Evolutionary conservation across 1,140 invertebrate species (phyloP), one percentile per base, ranked within the genome.

Genomic region (Steinernema feltiae): DNA sequence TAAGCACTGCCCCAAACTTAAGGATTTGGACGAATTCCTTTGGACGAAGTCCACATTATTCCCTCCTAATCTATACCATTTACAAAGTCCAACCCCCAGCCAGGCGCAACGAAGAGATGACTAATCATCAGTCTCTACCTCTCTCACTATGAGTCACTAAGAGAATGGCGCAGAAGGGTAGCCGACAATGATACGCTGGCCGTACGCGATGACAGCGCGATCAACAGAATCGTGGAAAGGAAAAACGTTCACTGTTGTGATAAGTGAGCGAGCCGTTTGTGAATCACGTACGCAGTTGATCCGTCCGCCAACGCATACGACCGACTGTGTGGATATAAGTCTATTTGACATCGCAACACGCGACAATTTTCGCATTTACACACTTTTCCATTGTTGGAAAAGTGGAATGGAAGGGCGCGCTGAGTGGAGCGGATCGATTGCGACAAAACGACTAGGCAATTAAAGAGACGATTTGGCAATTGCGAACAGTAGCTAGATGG

Each of bases 1-100:
- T 30, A 88, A 91, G 73, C 91, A 89, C 17, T 94, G 92, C 88
- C 93, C 92, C 1, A 92, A 93, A 86, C 86, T 94, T 12, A 94
- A 94, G 89, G 93, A 95, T 89, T 91, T 96, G 1, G 95, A 97
- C 86, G 94, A 96, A 89, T 93, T 97, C 69, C 88, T 98, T n/a
- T n/a, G n/a, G n/a, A n/a, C n/a, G n/a, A n/a, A n/a, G n/a, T n/a
- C n/a, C n/a, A n/a, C n/a, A n/a, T n/a, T n/a, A n/a, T 41, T 41
- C 35, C 7, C 7, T 27, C 53, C 53, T 63, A 63, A 63, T 63
- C 53, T 63, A 63, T 63, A 63, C 53, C 53, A 7, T 63, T 63
- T 15, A 15, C 15, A 3, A 63, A 27, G 53, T 27, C 53, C 53
- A 63, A 63, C 53, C 53, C 53, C 53, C 53, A 27, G 12, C 7